These are phyloP conservation scores for Parascotia fuliginaria DNA, from an alignment of 2,888 invertebrate species.

Conservation along the genomic window DNA sequence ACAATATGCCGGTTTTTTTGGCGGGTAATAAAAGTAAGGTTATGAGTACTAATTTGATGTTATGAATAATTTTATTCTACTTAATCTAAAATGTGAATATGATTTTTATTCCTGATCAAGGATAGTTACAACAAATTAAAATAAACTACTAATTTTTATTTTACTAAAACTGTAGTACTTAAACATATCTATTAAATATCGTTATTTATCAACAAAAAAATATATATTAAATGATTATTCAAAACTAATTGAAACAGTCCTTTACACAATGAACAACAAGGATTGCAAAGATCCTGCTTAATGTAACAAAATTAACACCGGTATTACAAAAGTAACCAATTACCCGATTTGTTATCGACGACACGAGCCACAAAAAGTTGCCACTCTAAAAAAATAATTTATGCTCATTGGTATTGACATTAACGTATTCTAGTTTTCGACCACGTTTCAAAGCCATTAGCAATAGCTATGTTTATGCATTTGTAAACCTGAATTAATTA, in stretches of 20 bases:
- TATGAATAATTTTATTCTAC: too few relatives aligned
- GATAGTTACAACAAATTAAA: too few relatives aligned
- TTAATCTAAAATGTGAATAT: too few relatives aligned
- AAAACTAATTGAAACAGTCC: too few relatives aligned
- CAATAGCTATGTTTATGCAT: neutral
- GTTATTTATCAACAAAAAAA: too few relatives aligned
- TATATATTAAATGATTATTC: too few relatives aligned
- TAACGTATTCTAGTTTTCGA: neutral
- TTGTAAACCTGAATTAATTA: neutral
- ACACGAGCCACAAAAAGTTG: slow-evolving; percentile 21
- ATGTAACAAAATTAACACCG: slow-evolving; percentile 31
- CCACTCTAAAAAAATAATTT: slow-evolving; percentile 1
- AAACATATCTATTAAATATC: too few relatives aligned
- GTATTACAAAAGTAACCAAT: slow-evolving; percentile 1
- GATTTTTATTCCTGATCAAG: too few relatives aligned
- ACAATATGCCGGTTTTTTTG: slow-evolving; percentile 6
- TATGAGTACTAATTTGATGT: too few relatives aligned
- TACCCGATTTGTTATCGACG: slow-evolving; percentile 1
- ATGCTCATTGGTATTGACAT: neutral
- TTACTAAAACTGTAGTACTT: too few relatives aligned
- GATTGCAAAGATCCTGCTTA: slow-evolving; percentile 32
- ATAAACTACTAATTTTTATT: too few relatives aligned
- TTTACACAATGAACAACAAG: neutral
- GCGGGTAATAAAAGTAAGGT: slow-evolving; percentile 12
- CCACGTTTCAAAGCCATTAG: neutral